Percentiles rank a stretch among this genome's conserved stretches.
phyloP scores from a whole-genome alignment of 2,888 invertebrate species.

The Ommatoiulus sabulosus region DNA sequence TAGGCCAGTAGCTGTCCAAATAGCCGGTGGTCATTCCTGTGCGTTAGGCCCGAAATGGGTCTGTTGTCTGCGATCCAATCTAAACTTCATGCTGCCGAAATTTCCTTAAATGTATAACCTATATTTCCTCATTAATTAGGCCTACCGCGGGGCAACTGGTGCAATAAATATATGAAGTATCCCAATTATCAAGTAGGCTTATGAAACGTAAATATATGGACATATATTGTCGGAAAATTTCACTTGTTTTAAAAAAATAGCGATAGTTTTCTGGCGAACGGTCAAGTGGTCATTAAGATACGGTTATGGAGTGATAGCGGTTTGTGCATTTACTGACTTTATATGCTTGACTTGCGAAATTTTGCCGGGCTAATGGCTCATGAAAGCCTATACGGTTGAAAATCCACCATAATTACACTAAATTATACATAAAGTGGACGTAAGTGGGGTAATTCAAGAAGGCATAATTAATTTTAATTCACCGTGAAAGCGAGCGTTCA shows the following conservation, averaged over 20 bases:
- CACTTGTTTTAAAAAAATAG: neutral
- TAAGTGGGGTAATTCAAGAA: constrained; percentile 43
- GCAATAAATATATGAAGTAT: neutral
- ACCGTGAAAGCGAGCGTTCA: neutral
- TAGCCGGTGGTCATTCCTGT: neutral
- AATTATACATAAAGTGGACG: constrained; percentile 5
- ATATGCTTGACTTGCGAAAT: neutral
- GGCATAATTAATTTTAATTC: neutral
- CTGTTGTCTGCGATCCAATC: neutral
- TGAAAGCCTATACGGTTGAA: neutral
- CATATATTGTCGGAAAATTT: neutral
- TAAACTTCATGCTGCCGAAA: neutral
- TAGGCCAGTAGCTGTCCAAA: constrained; percentile 21
- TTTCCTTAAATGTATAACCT: constrained; percentile 24
- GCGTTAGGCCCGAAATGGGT: no score
- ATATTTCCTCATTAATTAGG: constrained; percentile 18
- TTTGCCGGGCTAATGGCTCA: no score
- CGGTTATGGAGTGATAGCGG: neutral
- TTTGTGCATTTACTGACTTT: neutral
- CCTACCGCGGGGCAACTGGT: neutral
- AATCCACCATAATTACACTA: neutral
- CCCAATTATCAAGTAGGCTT: neutral
- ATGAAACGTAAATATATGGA: no score
- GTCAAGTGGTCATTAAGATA: constrained; percentile 5
- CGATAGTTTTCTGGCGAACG: neutral